These are phyloP conservation scores for Urocynchramus pylzowi DNA, from an alignment of 2,113 vertebrate species.

Conservation along the genomic window DNA sequence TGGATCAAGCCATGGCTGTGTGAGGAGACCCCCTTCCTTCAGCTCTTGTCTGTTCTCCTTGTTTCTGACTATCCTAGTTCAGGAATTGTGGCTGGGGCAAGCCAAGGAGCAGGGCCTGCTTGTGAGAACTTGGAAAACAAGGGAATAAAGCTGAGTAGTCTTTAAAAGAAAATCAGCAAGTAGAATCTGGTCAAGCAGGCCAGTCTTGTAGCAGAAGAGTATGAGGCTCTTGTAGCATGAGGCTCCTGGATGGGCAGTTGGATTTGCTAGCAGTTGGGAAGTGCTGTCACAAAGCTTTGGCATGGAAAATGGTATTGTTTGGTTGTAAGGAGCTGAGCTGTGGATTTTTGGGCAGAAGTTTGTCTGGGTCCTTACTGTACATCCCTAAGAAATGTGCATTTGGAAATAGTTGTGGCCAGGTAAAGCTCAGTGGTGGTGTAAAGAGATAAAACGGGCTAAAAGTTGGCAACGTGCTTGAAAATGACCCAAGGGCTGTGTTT, in stretches of 20 bases:
- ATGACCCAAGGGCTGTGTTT: background rate
- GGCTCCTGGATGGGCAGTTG: background rate
- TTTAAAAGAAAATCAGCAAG: background rate
- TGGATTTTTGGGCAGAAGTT: background rate
- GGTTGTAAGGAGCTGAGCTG: background rate
- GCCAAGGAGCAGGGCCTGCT: background rate
- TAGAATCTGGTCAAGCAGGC: background rate
- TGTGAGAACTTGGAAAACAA: background rate
- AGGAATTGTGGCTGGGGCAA: background rate
- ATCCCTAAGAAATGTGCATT: background rate
- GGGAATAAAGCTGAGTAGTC: background rate
- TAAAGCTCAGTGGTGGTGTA: background rate
- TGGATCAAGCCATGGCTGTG: background rate
- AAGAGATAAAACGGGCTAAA: background rate
- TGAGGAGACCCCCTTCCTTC: background rate
- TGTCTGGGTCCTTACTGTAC: background rate
- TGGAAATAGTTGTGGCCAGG: background rate
- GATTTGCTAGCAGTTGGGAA: background rate
- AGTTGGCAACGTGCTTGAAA: background rate
- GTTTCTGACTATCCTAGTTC: background rate
- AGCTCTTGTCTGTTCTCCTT: background rate
- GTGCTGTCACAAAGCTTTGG: background rate
- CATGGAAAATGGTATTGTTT: accelerated
- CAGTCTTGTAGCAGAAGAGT: background rate
- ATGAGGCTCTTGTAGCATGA: background rate